Base-by-base conservation (phyloP, 2,888 invertebrate genomes). In the Protodeltote pygarga region DNA sequence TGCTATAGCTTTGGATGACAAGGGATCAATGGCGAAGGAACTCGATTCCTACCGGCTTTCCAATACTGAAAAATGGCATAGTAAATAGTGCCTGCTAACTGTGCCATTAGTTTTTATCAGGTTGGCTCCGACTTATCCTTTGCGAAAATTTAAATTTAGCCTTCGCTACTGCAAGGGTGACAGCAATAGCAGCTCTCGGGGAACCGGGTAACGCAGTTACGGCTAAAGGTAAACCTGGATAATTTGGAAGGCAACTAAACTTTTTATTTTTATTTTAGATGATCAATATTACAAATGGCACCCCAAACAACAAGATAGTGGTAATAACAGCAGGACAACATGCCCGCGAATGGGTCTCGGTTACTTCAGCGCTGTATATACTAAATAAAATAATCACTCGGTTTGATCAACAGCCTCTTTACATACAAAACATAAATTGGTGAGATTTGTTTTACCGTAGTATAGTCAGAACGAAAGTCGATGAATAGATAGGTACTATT, bases 331-430 rank as follows among this genome's bases (percentile, higher is more conserved):
- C 94, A n/a, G 96, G 97, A n/a, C 94, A 95, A 65, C 97, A 97
- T 73, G 96, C 96, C 1, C 93, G 97, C 31, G 98, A 98, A 92
- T 98, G 96, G 96, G 94, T 95, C 46, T 94, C 95, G 1, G 95
- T 96, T 0, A 95, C 96, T 0, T 92, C 94, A 0, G 95, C 95
- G 0, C 94, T 95, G 2, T 96, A 94, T 73, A 88, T 95, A 27
- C 93, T 96, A 38, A 93, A 95, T 71, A 91, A 94, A 61, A 82
- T 96, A 21, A 93, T 94, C 1, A 93, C 94, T 52, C 94, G 95
- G 65, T 95, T 94, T 77, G 95, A 96, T 49, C 83, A 85, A 6
- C 92, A 93, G 58, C 93, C 95, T 0, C 81, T 87, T 6, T 92
- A 91, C 15, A 94, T 97, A 71, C 95, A 94, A 82, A 95, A 95